A percentile compares a stretch with the other conserved stretches of the same genome.
These are phyloP conservation scores for Aphodius granarius DNA, from an alignment of 2,888 invertebrate genomes.

Conservation along the genomic window DNA sequence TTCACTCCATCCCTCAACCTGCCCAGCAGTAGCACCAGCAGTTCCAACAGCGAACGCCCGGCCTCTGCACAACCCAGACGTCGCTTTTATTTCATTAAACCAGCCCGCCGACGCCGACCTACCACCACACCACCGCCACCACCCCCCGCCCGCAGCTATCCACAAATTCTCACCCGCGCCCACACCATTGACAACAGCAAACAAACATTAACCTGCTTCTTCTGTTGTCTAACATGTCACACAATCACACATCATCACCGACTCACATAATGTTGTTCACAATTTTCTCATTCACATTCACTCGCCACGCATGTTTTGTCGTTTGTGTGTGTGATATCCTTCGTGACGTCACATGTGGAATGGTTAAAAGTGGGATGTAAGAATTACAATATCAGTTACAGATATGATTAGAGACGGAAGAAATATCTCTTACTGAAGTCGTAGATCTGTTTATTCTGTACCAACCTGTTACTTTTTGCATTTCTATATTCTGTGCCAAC, in stretches of 20 bases:
- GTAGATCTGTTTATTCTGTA: too few relatives aligned
- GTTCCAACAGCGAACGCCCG: neutral
- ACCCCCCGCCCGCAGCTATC: neutral
- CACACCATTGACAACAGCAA: neutral
- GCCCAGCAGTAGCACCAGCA: neutral
- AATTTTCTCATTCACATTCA: neutral
- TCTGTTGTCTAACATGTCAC: neutral
- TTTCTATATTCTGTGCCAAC: too few relatives aligned
- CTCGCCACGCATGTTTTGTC: neutral
- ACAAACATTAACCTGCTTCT: neutral
- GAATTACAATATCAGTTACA: too few relatives aligned
- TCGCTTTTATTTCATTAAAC: conserved; percentile 13
- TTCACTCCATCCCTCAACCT: conserved; percentile 11
- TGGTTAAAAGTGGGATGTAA: neutral
- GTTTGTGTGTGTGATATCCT: neutral
- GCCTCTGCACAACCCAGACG: neutral
- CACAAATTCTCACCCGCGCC: neutral
- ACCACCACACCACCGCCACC: neutral
- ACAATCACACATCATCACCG: neutral
- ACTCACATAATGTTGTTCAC: neutral
- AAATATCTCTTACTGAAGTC: too few relatives aligned
- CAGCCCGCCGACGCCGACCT: neutral
- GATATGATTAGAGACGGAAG: too few relatives aligned
- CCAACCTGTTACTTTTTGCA: too few relatives aligned
- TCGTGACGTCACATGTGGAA: neutral